These are phyloP conservation scores for Coptodon bakossiorum DNA, from an alignment of 2,113 vertebrate species.

Conservation along the genomic window DNA sequence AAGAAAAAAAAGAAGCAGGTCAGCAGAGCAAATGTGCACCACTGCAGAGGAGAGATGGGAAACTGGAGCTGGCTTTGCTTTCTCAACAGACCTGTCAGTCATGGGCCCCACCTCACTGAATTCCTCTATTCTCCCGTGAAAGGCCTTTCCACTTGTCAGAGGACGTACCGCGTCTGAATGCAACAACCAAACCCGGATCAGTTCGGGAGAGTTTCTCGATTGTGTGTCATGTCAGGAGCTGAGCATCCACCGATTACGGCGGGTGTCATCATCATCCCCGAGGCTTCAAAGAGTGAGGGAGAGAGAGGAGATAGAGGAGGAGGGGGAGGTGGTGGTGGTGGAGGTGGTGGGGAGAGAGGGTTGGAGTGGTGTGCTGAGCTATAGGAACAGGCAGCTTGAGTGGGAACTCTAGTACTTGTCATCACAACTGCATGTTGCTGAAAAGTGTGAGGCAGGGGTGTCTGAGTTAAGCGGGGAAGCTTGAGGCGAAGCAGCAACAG, in stretches of 20 bases:
- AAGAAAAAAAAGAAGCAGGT: conserved; percentile 21
- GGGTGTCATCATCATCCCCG: conserved; percentile 67
- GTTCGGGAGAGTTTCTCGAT: conserved; percentile 26
- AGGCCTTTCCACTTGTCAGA: conserved; percentile 39
- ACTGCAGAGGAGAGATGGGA: conserved; percentile 11
- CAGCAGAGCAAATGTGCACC: conserved; percentile 25
- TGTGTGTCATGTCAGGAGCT: conserved; percentile 50
- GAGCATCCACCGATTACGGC: conserved; percentile 57
- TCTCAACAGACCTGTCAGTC: conserved; percentile 60
- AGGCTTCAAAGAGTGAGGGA: conserved; percentile 44
- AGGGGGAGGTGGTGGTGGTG: background rate
- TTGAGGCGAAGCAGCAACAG: conserved; percentile 28
- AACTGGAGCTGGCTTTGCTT: background rate
- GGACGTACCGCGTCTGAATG: conserved; percentile 10
- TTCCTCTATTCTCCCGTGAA: conserved; percentile 20
- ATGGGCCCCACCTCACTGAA: conserved; percentile 41
- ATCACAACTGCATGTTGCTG: conserved; percentile 39
- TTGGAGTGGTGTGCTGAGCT: background rate
- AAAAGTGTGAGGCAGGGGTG: conserved; percentile 41
- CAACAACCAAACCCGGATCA: conserved; percentile 37
- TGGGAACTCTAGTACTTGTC: conserved; percentile 56
- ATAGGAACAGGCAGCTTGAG: conserved; percentile 37
- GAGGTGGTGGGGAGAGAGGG: background rate
- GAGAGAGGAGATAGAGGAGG: background rate
- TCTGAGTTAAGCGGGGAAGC: conserved; percentile 23